These are phyloP conservation scores for Jaculus jaculus DNA, from an alignment of 2,113 vertebrate genomes.

Conservation along the genomic window DNA sequence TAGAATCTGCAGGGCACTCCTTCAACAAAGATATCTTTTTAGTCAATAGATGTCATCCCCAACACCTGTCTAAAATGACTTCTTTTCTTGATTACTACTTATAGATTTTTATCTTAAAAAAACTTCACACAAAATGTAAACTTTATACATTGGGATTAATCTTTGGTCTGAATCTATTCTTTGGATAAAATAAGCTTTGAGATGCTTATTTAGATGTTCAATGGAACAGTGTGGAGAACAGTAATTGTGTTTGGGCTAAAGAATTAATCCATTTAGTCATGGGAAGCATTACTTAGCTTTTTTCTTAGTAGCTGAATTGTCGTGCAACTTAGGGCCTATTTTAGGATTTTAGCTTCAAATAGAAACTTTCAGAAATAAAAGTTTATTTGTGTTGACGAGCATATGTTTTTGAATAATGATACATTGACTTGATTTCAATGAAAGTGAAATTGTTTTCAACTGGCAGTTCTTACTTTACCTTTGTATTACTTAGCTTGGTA, in stretches of 20 bases:
- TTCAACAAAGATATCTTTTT: conserved; percentile 83
- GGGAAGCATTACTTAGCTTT: conserved; percentile 85
- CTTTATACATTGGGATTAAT: conserved; percentile 83
- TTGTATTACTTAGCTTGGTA: conserved; percentile 7
- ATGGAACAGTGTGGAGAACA: conserved; percentile 82
- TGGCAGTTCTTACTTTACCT: conserved; percentile 57
- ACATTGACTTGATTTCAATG: conserved; percentile 51
- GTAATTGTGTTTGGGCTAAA: conserved; percentile 88
- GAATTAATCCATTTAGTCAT: conserved; percentile 92
- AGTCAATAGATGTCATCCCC: conserved; percentile 78
- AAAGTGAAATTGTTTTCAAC: conserved; percentile 54
- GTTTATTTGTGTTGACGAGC: conserved; percentile 61
- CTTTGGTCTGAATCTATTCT: conserved; percentile 83
- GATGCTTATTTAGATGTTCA: conserved; percentile 88
- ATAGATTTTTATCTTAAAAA: conserved; percentile 73
- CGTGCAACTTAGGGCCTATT: conserved; percentile 71
- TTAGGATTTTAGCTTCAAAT: conserved; percentile 75
- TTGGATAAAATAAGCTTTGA: conserved; percentile 85
- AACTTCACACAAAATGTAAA: conserved; percentile 81
- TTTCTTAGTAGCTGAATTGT: conserved; percentile 75
- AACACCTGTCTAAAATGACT: conserved; percentile 78
- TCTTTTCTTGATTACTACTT: conserved; percentile 70
- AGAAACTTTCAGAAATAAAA: conserved; percentile 73
- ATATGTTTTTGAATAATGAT: conserved; percentile 49
- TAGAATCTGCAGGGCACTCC: conserved; percentile 58